phyloP scores from a whole-genome alignment of 2,888 invertebrate species.

The Dastarcus helophoroides region DNA sequence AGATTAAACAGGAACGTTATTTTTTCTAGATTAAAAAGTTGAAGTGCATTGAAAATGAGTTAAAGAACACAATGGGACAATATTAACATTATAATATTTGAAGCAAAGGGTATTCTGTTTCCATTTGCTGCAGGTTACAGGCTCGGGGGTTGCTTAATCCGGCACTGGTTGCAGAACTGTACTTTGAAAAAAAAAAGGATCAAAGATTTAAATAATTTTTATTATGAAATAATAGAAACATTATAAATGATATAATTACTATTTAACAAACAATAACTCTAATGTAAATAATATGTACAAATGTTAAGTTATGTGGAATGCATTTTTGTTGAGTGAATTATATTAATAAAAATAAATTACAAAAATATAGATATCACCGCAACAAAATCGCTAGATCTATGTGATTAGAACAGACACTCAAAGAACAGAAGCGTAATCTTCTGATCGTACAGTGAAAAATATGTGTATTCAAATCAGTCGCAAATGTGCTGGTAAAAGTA shows the following conservation, averaged over 20 bases:
- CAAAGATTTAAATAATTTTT: slow-evolving; percentile 15
- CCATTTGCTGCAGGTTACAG: too few relatives aligned
- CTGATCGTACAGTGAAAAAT: too few relatives aligned
- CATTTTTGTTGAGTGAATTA: slow-evolving; percentile 10
- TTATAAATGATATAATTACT: slow-evolving; percentile 21
- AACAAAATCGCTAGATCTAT: slow-evolving; percentile 9
- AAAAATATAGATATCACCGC: slow-evolving; percentile 10
- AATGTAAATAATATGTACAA: slow-evolving; percentile 15
- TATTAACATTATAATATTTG: too few relatives aligned
- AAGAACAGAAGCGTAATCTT: slow-evolving; percentile 12
- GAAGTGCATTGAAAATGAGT: too few relatives aligned
- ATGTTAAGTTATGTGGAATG: slow-evolving; percentile 16
- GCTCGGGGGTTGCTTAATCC: too few relatives aligned
- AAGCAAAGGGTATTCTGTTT: too few relatives aligned
- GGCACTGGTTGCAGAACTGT: too few relatives aligned
- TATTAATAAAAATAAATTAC: slow-evolving; percentile 9
- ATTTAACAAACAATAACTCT: slow-evolving; percentile 19
- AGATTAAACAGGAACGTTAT: too few relatives aligned
- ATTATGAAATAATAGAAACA: slow-evolving; percentile 22
- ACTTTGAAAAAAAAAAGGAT: slow-evolving; percentile 3
- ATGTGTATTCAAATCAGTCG: too few relatives aligned
- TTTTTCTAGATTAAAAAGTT: too few relatives aligned
- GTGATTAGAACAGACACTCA: slow-evolving; percentile 23
- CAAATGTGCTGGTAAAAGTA: too few relatives aligned
- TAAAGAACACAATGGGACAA: too few relatives aligned